Evolutionary conservation across 1,140 invertebrate species (phyloP), one percentile per base, ranked within the genome.

Genomic region (Cotesia vestalis): DNA sequence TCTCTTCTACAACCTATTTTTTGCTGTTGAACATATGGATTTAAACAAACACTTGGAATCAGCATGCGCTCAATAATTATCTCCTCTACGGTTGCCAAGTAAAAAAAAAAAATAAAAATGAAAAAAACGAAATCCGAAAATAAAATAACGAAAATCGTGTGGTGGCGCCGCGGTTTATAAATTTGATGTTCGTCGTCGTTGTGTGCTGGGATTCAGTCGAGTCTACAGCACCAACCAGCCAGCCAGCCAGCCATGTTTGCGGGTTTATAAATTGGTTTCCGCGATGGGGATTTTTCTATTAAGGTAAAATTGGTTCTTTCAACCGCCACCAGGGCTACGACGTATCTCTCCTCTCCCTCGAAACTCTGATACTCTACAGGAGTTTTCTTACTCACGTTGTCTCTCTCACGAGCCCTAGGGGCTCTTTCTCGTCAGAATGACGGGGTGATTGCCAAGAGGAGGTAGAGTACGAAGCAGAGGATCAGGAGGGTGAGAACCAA

Each of bases 271-370:
- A 86, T 86, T 87, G 84, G 84, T 83, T 86, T 85, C 84, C 79
- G 82, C 80, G 81, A 81, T 82, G 83, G 84, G 85, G 85, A 87
- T 86, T 86, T 87, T 87, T 86, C 85, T 87, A 87, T 87, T 86
- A 86, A 84, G 84, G 79, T 78, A 85, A 85, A 87, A 87, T 87
- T 87, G 85, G 84, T 87, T 87, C 85, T 86, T 87, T 86, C 85
- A 86, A 87, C 85, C 81, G 77, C 83, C 83, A 82, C 84, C 84
- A 83, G 82, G 78, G 76, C 79, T 70, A 35, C 51, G 66, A 14
- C 78, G 71, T 70, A 66, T 71, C 71, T 71, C 69, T 57, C 14
- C 11, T 63, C 64, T 57, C 46, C 57, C 61, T 51, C 62, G 74
- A 71, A 66, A 67, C 69, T 62, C 69, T 75, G 76, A 63, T 57